Base-by-base conservation (phyloP, 2,888 invertebrate species). In the Ochropleura leucogaster region DNA sequence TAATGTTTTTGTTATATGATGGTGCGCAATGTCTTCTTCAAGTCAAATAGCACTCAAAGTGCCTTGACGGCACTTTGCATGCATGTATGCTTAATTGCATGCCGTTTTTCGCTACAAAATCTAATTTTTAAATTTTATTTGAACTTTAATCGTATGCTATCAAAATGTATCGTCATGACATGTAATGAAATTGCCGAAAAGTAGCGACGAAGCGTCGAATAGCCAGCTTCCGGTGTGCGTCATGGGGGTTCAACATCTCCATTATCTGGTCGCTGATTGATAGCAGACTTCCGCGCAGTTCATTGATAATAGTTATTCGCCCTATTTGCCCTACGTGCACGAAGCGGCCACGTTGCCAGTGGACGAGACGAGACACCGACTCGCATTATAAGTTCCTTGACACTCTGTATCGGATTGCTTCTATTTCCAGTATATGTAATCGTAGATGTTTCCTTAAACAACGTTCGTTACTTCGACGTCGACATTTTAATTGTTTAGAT, bases 191-290 rank as follows among this genome's bases (percentile, higher is more conserved):
- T 83, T 84, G 82, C 74, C 84, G 74, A 85, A 85, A 88, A 87
- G 85, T 85, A 78, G 80, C 74, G 72, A 74, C 78, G 83, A 83
- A 84, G 82, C 86, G 90, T 92, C 91, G 90, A 88, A 88, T 90
- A 86, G 91, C 90, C 73, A 79, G 64, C 64, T 93, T 94, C 95
- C 94, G 93, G 90, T 88, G 87, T 89, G 83, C 90, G 91, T 92
- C 91, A 91, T 87, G 84, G 91, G 92, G 91, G 93, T 93, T 94
- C 93, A 93, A 93, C 93, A 92, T 94, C 92, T 92, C 92, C 88
- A 94, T 95, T 95, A 95, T 95, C 93, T 92, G 87, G 83, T 88
- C 84, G 90, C 92, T 95, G 95, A 95, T 95, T 95, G 95, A 96
- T 95, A 94, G 93, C 92, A 88, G 89, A 92, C 94, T 93, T 95